Percentiles rank a stretch among this genome's conserved stretches.
phyloP scores from a whole-genome alignment of 1,140 invertebrate genomes.

The Drosophila azteca region DNA sequence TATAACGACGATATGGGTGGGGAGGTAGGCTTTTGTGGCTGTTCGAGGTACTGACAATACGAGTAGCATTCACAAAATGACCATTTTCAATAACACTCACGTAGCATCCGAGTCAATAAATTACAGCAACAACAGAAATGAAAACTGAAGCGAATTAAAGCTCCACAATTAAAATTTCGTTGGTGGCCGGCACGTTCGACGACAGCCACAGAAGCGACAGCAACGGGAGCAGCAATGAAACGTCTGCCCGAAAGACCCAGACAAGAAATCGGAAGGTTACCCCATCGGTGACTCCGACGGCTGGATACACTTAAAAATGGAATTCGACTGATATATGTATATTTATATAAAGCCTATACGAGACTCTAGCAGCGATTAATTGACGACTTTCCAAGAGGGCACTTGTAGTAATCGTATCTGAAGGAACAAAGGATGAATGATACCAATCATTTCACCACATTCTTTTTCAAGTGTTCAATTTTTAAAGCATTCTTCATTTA shows the following conservation, averaged over 20 bases:
- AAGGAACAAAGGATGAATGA: no score
- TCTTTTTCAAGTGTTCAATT: neutral
- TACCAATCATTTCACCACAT: no score
- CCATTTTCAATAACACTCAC: constrained; percentile 81
- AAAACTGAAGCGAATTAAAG: constrained; percentile 22
- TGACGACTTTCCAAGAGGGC: no score
- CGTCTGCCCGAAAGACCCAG: constrained; percentile 18
- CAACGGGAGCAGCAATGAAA: constrained; percentile 37
- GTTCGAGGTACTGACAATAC: constrained; percentile 51
- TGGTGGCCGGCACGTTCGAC: constrained; percentile 53
- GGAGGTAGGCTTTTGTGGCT: constrained; percentile 43
- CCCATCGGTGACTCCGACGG: neutral
- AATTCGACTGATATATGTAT: no score
- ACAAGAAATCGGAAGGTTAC: constrained; percentile 45
- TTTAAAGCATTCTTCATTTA: no score
- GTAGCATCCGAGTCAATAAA: constrained; percentile 80
- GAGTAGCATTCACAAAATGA: constrained; percentile 61
- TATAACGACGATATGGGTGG: constrained; percentile 23
- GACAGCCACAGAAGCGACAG: constrained; percentile 41
- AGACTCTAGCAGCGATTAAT: no score
- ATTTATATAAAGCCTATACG: no score
- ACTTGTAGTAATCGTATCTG: no score
- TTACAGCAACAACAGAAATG: constrained; percentile 58
- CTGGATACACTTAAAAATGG: no score
- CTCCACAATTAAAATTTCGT: constrained; percentile 42